Base-by-base conservation (phyloP, 1,140 invertebrate genomes). In the Aphelenchoides fujianensis region DNA sequence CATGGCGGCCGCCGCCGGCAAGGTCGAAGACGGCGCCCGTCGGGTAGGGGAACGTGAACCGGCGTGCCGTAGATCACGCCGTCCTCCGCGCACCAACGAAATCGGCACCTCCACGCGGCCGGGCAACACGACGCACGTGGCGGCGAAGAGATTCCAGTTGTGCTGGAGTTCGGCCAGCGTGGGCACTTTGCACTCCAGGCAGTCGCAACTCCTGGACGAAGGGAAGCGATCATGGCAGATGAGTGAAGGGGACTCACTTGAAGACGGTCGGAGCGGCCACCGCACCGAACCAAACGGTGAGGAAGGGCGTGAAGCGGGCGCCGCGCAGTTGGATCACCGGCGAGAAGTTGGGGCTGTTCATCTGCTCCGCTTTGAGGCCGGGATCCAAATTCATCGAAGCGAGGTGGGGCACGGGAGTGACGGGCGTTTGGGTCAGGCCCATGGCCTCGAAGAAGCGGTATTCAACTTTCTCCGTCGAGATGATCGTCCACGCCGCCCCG, bases 401-500 rank as follows among this genome's bases (percentile, higher is more conserved):
- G 0, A 98, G 94, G 28, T 96, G 88, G 0, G 95, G 95, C 2
- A 97, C 94, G 0, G 96, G 96, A 0, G 95, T 97, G 0, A 99
- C 93, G 1, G 95, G 94, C 0, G 90, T 90, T 34, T 92, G 89
- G 0, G 97, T 93, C 31, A 95, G 95, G 1, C 96, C 96, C 95
- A 98, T 98, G 30, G 95, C 96, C 86, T 98, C 96, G 86, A 91
- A 98, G 82, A 98, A 99, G 78, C 95, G 94, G 85, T 98, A 99
- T 86, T 98, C 96, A 0, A 95, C 96, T 85, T 97, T 97, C 85
- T 98, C 95, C 1, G 96, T 98, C 37, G 94, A 97, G 79, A 99
- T 99, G 82, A 99, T 99, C 7, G 97, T 99, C 97, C 97, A 99
- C 70, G 95, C 97, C 9, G 97, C 97, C 32, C 96, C 96, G 85